These are phyloP conservation scores for Diorhabda sublineata DNA, from an alignment of 1,140 invertebrate genomes.

Conservation along the genomic window DNA sequence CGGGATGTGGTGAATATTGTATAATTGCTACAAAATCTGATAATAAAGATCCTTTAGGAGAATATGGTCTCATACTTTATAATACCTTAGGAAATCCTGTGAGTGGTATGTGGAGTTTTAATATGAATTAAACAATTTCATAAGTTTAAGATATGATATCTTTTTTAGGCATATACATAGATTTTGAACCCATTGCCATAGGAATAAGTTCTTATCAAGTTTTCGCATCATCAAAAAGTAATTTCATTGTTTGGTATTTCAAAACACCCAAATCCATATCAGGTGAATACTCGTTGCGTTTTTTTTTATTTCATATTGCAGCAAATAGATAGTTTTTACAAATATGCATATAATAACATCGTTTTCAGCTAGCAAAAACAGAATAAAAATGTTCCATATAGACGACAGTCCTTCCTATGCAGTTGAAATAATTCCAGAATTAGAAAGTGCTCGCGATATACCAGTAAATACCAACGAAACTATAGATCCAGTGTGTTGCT, in stretches of 20 bases:
- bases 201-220: slow-evolving; percentile 75
- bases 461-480: slow-evolving; percentile 53
- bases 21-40: slow-evolving; percentile 57
- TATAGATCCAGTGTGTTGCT: slow-evolving; percentile 75
- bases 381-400: slow-evolving; percentile 55
- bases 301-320: not conserved
- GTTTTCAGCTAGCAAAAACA: slow-evolving; percentile 28
- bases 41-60: slow-evolving; percentile 52
- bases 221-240: slow-evolving; percentile 70
- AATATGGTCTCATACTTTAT: slow-evolving; percentile 73
- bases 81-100: slow-evolving; percentile 87
- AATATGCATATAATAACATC: not conserved
- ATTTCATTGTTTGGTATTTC: slow-evolving; percentile 84
- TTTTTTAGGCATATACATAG: slow-evolving; percentile 61
- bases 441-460: slow-evolving; percentile 57
- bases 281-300: slow-evolving; percentile 23
- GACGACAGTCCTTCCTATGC: slow-evolving; percentile 77
- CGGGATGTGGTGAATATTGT: slow-evolving; percentile 75
- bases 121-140: not conserved
- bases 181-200: slow-evolving; percentile 57
- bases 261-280: slow-evolving; percentile 64
- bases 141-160: too few relatives aligned
- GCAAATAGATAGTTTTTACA: too few relatives aligned
- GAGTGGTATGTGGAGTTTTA: slow-evolving; percentile 55
- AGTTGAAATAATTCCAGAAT: slow-evolving; percentile 63